phyloP scores from a whole-genome alignment of 37 sponge, comb jelly and placozoan genomes.

The Axinella damicornis region DNA sequence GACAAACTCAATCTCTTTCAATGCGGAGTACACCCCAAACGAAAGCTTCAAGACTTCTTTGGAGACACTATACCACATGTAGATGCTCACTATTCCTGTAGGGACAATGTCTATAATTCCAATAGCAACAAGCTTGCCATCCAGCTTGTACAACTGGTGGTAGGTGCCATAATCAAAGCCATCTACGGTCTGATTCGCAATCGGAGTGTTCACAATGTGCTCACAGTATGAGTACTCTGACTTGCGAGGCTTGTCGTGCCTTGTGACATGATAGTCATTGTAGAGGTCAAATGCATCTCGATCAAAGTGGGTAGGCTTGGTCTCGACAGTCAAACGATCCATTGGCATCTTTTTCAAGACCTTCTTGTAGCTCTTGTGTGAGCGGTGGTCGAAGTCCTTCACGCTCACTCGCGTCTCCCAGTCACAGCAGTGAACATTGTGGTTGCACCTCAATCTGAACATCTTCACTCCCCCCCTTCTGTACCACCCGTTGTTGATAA shows the following conservation, averaged over 20 bases:
- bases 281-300: conserved; percentile 86
- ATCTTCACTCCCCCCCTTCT: conserved; percentile 94
- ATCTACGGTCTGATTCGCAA: conserved; percentile 47
- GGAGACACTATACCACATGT: conserved; percentile 89
- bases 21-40: conserved; percentile 92
- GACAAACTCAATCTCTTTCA: conserved; percentile 90
- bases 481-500: conserved; percentile 91
- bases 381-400: conserved; percentile 60
- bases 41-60: conserved; percentile 85
- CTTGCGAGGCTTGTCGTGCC: conserved; percentile 79
- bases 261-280: conserved; percentile 76
- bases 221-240: conserved; percentile 82
- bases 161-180: conserved; percentile 85
- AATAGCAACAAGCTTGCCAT: conserved; percentile 87
- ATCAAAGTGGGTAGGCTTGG: conserved; percentile 66
- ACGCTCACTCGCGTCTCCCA: conserved; percentile 89
- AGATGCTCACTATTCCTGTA: conserved; percentile 87
- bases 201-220: conserved; percentile 84
- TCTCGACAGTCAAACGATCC: conserved; percentile 58
- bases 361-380: conserved; percentile 71
- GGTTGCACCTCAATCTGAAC: conserved; percentile 76
- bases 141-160: conserved; percentile 87
- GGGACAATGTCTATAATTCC: conserved; percentile 90
- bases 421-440: conserved; percentile 75
- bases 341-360: conserved; percentile 73